phyloP scores from a whole-genome alignment of 2,888 invertebrate genomes.

The Phorcus lineatus region DNA sequence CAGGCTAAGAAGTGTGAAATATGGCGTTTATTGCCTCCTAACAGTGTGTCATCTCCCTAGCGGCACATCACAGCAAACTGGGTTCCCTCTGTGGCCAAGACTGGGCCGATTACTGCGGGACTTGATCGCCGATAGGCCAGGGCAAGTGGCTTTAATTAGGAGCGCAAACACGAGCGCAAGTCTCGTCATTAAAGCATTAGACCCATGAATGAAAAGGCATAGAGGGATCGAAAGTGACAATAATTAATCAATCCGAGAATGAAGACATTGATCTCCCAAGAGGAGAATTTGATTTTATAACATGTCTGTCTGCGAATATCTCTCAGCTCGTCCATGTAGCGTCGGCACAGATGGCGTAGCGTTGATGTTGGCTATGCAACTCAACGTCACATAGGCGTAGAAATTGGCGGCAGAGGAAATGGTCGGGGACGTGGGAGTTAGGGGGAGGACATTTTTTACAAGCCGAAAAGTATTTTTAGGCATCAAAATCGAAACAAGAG shows the following conservation, averaged over 20 bases:
- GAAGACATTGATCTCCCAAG: not conserved
- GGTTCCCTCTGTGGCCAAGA: no score
- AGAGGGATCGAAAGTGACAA: slow-evolving; percentile 1
- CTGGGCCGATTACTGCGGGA: no score
- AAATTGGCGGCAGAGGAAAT: no score
- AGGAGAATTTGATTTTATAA: not conserved
- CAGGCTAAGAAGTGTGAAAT: not conserved
- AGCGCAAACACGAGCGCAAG: not conserved
- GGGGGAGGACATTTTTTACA: no score
- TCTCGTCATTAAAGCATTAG: not conserved
- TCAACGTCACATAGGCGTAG: no score
- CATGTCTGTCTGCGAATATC: not conserved
- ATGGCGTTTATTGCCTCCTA: not conserved
- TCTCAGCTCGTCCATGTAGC: not conserved
- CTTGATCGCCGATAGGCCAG: not conserved
- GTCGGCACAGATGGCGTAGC: not conserved
- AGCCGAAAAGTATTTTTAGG: no score
- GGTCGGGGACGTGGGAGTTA: no score
- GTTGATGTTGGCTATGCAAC: not conserved
- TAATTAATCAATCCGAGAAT: not conserved
- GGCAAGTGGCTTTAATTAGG: slow-evolving; percentile 8
- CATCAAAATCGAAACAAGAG: no score
- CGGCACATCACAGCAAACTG: not conserved
- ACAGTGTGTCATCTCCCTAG: not conserved
- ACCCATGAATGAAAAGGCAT: not conserved